Base-by-base conservation (phyloP, 2,113 vertebrate genomes). In the Hiodon tergisus region DNA sequence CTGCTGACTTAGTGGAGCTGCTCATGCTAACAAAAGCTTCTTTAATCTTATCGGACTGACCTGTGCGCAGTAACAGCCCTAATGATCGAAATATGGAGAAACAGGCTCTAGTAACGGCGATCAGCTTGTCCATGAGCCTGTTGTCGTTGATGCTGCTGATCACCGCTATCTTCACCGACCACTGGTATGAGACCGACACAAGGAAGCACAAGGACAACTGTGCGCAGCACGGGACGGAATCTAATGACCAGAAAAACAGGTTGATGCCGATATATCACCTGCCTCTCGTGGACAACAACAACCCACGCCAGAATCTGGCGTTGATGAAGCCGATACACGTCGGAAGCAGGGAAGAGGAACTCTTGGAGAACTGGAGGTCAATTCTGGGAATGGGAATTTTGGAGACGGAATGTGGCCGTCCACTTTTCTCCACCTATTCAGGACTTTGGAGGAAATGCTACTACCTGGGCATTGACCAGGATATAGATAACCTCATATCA, bases 201-300 rank as follows among this genome's bases (percentile, higher is more conserved):
- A 89, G 92, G 83, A 80, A 87, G 47, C 95, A 97, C 90, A 93
- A 93, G 87, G 86, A 89, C 75, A 92, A 93, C 89, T 96, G 95
- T 83, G 93, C 94, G 86, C 88, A 84, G 14, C 77, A 84, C 55
- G 89, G 89, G 51, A 87, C 89, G 73, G 93, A 93, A 63, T 92
- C 92, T 59, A 92, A 92, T 77, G 93, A 93, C 81, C 93, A 92
- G 85, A 93, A 94, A 86, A 71, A 14, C 86, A 89, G 94, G 11
- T 92, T 94, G 75, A 95, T 95, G 94, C 95, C 94, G 58, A 94
- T 95, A 83, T 95, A 93, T 71, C 94, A 94, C 89, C 90, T 96
- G 85, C 95, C 94, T 69, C 87, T 95, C 80, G 88, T 93, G 81
- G 70, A 93, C 82, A 85, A 85, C 77, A 78, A 76, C 13, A 82